Evolutionary conservation across 2,797 vertebrate species (phyloP), one percentile per base, ranked within the genome.

Genomic region (Nasua narica): DNA sequence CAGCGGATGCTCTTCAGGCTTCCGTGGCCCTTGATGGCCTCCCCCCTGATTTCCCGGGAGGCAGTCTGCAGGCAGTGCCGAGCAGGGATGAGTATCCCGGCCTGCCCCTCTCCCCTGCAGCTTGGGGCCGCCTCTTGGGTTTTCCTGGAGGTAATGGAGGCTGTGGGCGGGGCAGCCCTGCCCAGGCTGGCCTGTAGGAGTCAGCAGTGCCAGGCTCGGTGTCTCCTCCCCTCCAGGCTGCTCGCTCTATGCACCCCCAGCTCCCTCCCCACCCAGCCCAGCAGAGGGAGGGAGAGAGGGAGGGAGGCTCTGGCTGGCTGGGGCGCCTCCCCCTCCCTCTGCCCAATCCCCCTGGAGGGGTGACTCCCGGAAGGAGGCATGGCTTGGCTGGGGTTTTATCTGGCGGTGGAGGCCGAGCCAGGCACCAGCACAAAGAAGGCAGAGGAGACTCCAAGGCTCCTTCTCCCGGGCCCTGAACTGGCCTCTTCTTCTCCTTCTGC

Each of bases 141-240:
- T 0, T 8, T 82, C 93, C 37, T 69, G 69, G 96, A 90, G 65
- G 95, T 70, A 35, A 43, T 3, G 96, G 82, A 87, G 84, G 90
- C 37, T 16, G 56, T 40, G 54, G 94, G 84, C 50, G 82, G 95
- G 81, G 97, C 90, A 93, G 97, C 91, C 97, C 19, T 97, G 96
- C 90, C 83, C 32, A 0, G 90, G 52, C 72, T 46, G 74, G 96
- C 98, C 98, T 97, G 82, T 52, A 97, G 98, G 98, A 97, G 98
- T 93, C 77, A 3, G 70, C 94, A 48, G 7, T 40, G 83, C 94
- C 25, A 82, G 87, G 93, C 2, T 43, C 18, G 2, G 76, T 23
- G 16, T 82, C 90, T 67, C 84, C n/a, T 85, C 74, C 85, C 90
- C 43, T 52, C 92, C 87, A 77, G 65, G n/a, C 18, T 9, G 19